Evolutionary conservation across 2,888 invertebrate species (phyloP).

Genomic region (Strigamia maritima): DNA sequence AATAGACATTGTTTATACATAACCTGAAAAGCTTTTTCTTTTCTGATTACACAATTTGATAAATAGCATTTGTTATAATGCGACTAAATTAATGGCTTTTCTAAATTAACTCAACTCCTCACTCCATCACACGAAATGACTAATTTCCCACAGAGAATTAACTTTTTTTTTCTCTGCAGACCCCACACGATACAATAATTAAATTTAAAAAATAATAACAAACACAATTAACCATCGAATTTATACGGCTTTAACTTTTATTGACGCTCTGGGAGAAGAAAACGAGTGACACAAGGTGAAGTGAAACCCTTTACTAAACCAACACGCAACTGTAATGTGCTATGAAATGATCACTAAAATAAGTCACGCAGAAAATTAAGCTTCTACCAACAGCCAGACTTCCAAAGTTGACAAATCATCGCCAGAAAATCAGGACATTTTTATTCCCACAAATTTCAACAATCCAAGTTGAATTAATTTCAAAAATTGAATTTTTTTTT

Average conservation of each 20-base stretch:
- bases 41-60: constrained; percentile 9
- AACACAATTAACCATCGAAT: background rate
- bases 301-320: constrained; percentile 9
- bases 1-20: background rate
- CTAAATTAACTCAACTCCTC: constrained; percentile 20
- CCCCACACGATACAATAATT: background rate
- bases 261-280: background rate
- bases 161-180: background rate
- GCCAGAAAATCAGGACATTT: too few species aligned
- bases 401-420: background rate
- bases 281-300: constrained; percentile 6
- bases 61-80: constrained; percentile 13
- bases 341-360: constrained; percentile 25
- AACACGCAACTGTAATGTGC: constrained; percentile 9
- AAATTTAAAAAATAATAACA: constrained; percentile 1
- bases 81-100: background rate
- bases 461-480: too few species aligned
- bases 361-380: constrained; percentile 27
- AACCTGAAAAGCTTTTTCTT: background rate
- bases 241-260: background rate
- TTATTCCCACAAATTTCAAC: too few species aligned
- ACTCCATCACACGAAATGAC: constrained; percentile 4
- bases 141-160: background rate
- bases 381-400: background rate
- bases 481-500: too few species aligned